phyloP scores from a whole-genome alignment of 2,888 invertebrate species.

The Entomobrya multifasciata region DNA sequence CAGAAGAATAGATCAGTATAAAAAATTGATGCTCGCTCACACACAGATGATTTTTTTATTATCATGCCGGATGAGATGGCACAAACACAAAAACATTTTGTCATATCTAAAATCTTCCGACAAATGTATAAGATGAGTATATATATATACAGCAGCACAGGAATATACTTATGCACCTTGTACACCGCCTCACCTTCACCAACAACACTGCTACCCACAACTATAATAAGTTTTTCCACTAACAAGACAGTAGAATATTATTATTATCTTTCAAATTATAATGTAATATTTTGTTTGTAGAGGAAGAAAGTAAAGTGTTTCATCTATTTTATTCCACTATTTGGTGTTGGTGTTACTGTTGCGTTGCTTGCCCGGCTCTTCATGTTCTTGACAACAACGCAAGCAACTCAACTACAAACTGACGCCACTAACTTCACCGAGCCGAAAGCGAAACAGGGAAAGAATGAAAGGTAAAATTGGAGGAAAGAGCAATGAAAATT shows the following conservation, averaged over 20 bases:
- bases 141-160: neutral
- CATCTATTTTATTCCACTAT: neutral
- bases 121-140: no score
- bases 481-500: slow-evolving; percentile 27
- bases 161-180: neutral
- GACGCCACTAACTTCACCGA: slow-evolving; percentile 52
- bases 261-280: neutral
- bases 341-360: neutral
- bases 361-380: neutral
- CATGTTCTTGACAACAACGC: neutral
- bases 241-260: neutral
- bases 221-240: neutral
- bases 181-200: neutral
- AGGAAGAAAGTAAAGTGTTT: no score
- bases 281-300: neutral
- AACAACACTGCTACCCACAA: neutral
- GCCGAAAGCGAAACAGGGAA: slow-evolving; percentile 33
- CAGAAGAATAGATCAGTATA: no score
- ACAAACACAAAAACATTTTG: no score
- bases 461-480: slow-evolving; percentile 37
- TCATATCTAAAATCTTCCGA: no score
- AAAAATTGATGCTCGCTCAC: no score
- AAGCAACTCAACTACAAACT: slow-evolving; percentile 21
- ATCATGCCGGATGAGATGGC: no score
- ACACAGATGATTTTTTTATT: no score